Conservation (phyloP, 2,888 invertebrate genomes). For the Charanyca ferruginea region DNA sequence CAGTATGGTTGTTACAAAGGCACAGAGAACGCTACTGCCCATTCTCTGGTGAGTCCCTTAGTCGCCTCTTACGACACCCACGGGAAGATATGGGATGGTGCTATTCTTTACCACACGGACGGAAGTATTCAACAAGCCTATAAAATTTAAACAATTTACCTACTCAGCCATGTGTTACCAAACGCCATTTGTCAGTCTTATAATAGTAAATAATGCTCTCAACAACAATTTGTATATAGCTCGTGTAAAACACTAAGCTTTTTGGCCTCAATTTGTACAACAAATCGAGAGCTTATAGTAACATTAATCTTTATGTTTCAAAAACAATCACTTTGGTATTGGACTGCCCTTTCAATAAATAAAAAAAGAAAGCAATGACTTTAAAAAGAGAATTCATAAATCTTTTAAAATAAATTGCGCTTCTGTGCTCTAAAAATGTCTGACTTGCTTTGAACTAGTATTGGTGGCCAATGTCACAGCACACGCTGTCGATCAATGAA, state of each 20-base stretch:
- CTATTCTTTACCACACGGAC: too few species aligned
- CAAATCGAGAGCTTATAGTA: constrained; percentile 44
- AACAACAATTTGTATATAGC: constrained; percentile 25
- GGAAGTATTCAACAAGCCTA: not conserved
- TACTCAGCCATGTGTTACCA: constrained; percentile 18
- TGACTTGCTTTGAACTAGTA: constrained; percentile 16
- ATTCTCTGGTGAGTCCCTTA: too few species aligned
- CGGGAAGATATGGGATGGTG: too few species aligned
- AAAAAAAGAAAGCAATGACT: constrained; percentile 45
- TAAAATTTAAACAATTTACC: not conserved
- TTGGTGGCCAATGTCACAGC: constrained; percentile 13
- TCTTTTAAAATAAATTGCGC: constrained; percentile 52
- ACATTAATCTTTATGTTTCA: constrained; percentile 58
- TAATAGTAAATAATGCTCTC: constrained; percentile 41
- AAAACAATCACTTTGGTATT: constrained; percentile 52
- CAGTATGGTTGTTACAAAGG: too few species aligned
- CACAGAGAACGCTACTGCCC: too few species aligned
- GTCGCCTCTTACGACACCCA: too few species aligned
- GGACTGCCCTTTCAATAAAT: constrained; percentile 47
- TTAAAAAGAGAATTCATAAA: constrained; percentile 50
- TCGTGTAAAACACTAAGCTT: constrained; percentile 30
- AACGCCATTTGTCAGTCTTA: constrained; percentile 22
- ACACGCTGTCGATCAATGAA: not conserved
- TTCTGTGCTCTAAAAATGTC: constrained; percentile 9
- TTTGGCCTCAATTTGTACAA: constrained; percentile 33